These are phyloP conservation scores for Allygus modestus DNA, from an alignment of 2,888 invertebrate species.

Conservation along the genomic window DNA sequence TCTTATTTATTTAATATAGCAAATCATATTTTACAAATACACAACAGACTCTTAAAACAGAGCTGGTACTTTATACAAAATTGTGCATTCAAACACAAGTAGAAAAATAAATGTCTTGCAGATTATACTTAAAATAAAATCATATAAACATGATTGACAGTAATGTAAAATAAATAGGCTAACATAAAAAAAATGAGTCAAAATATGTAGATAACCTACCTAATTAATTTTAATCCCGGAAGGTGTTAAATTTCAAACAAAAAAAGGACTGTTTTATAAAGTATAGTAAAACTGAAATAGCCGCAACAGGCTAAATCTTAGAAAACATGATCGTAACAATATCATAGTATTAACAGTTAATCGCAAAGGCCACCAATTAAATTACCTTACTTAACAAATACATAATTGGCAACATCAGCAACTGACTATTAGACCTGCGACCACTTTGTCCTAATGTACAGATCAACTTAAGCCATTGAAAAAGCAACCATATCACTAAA, in stretches of 20 bases:
- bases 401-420: constrained; percentile 65
- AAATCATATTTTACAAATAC: constrained; percentile 56
- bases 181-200: too few relatives aligned
- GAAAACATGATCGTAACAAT: not conserved
- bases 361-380: constrained; percentile 65
- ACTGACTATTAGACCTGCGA: constrained; percentile 53
- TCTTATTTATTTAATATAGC: constrained; percentile 51
- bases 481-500: too few relatives aligned
- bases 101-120: constrained; percentile 37
- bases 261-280: not conserved
- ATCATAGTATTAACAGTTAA: constrained; percentile 55
- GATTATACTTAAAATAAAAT: not conserved
- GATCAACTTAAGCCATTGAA: too few relatives aligned
- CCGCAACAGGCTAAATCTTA: not conserved
- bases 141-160: not conserved
- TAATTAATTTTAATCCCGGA: too few relatives aligned
- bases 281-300: not conserved
- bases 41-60: constrained; percentile 62
- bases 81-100: constrained; percentile 53
- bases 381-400: constrained; percentile 17
- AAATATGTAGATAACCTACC: too few relatives aligned
- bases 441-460: not conserved
- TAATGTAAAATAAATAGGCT: not conserved
- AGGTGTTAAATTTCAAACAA: too few relatives aligned
- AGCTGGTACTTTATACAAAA: constrained; percentile 61